Percentiles rank a stretch among this genome's conserved stretches.
Conservation (phyloP, 2,797 vertebrate species). For the Dendrocincla tyrannina region DNA sequence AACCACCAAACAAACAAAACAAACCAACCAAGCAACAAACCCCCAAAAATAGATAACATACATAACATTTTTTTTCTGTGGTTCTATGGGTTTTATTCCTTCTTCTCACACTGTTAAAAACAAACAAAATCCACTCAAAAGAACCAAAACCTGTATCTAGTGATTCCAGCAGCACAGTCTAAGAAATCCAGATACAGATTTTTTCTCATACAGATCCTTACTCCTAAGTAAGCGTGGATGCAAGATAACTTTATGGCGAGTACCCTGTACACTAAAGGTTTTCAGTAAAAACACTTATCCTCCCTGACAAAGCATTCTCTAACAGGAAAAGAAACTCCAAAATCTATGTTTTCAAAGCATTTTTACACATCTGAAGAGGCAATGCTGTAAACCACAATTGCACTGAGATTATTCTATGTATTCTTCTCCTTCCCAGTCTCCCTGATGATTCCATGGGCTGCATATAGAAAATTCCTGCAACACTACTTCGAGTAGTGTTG, state of each 20-base stretch:
- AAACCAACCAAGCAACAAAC: too few species aligned
- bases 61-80: background rate
- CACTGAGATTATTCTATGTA: background rate
- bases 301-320: background rate
- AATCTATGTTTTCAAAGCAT: background rate
- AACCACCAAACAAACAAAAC: background rate
- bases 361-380: background rate
- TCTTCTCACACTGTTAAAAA: background rate
- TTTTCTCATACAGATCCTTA: background rate
- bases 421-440: background rate
- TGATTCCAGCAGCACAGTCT: background rate
- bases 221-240: background rate
- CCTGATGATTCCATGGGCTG: background rate
- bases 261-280: background rate
- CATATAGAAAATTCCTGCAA: background rate
- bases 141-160: background rate
- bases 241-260: background rate
- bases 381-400: background rate
- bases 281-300: background rate
- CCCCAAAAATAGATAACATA: rapidly evolving
- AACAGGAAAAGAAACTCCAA: background rate
- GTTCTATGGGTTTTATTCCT: background rate
- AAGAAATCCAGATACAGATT: background rate
- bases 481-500: background rate
- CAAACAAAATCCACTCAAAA: background rate